phyloP scores from a whole-genome alignment of 2,797 vertebrate species.

The Rhinichthys osculus region DNA sequence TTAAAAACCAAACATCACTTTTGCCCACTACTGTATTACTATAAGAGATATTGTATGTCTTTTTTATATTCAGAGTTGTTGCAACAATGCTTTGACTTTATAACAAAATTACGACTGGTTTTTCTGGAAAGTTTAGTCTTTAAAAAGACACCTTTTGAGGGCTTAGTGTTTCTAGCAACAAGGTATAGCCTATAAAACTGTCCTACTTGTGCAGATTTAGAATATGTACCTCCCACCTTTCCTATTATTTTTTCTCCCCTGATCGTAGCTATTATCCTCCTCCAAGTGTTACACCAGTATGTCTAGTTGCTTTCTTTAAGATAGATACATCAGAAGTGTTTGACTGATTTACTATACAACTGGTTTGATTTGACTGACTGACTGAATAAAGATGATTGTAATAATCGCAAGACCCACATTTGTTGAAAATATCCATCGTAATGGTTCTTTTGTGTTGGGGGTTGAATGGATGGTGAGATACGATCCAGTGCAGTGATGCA shows the following conservation, averaged over 20 bases:
- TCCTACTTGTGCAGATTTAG: background rate
- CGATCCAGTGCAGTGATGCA: conserved; percentile 47
- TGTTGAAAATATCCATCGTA: conserved; percentile 7
- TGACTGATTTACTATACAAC: background rate
- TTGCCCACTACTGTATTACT: background rate
- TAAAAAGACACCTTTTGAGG: too few species aligned
- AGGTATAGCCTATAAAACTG: background rate
- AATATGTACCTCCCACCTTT: background rate
- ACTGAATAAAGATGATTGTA: background rate
- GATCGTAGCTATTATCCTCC: background rate
- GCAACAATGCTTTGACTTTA: background rate
- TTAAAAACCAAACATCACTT: background rate
- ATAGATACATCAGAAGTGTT: background rate
- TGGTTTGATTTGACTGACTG: background rate
- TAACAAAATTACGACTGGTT: background rate
- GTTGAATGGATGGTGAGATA: conserved; percentile 39
- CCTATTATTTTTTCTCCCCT: background rate
- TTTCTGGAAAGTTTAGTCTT: background rate
- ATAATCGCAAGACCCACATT: conserved; percentile 8
- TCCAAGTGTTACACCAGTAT: background rate
- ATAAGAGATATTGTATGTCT: background rate
- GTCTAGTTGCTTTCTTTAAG: background rate
- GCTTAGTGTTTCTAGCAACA: background rate
- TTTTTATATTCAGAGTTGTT: background rate
- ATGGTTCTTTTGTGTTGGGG: conserved; percentile 28